phyloP scores from a whole-genome alignment of 2,113 vertebrate genomes.

The Hydropotes inermis region DNA sequence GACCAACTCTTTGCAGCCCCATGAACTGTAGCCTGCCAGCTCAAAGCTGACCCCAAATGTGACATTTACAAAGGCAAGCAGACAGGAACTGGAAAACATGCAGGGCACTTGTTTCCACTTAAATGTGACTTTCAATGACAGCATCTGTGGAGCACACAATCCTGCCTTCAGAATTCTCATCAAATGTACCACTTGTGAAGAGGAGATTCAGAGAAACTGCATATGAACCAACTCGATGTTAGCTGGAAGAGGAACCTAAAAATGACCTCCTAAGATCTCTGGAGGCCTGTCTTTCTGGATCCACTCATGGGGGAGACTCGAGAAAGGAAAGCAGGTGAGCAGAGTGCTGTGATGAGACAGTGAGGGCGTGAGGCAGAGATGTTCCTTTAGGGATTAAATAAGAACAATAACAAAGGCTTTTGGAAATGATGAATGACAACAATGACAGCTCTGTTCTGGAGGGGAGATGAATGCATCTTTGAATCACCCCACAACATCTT shows the following conservation, averaged over 20 bases:
- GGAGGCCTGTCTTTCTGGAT: background rate
- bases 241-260: background rate
- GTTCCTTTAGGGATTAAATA: background rate
- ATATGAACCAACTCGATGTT: background rate
- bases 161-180: background rate
- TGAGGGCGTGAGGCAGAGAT: background rate
- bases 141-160: background rate
- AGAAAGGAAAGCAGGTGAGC: background rate
- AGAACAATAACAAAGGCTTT: background rate
- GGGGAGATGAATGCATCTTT: background rate
- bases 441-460: background rate
- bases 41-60: background rate
- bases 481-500: background rate
- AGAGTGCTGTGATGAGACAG: background rate
- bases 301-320: background rate
- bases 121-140: background rate
- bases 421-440: background rate
- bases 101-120: background rate
- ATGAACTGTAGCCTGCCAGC: background rate
- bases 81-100: background rate
- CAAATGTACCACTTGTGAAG: background rate
- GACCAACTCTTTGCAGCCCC: background rate
- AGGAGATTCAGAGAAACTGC: background rate
- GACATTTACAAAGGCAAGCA: background rate
- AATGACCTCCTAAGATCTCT: background rate